Base-by-base conservation (phyloP, 2,888 invertebrate species). In the Allygus modestus region DNA sequence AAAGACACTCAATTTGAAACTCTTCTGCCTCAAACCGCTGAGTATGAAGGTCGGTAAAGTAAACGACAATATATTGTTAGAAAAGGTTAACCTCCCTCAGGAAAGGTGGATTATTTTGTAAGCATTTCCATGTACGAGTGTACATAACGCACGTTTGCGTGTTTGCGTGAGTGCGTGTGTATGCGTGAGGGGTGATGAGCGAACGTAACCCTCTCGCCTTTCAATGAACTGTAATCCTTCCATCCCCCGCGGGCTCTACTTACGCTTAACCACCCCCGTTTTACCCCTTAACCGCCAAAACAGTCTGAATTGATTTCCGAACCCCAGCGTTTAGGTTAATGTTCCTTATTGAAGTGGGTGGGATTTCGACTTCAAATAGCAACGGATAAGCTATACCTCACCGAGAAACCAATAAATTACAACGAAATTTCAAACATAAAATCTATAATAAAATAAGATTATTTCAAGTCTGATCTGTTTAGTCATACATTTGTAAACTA, bases 281-380 rank as follows among this genome's bases (percentile, higher is more conserved):
- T n/a, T 7, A 20, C 73, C 73, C 73, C 11, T 73, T 7, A 37
- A 41, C 73, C 43, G 43, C 1, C 43, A 73, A 73, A 73, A 73
- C 73, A 73, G 41, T 73, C 73, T 41, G 41, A 73, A 73, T 73
- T 73, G 73, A 73, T 73, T 73, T 73, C 73, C 43, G 43, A 73
- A 43, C 23, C 73, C 73, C 43, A 5, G 31, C 33, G 17, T 69
- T 69, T 69, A 69, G 69, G 69, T 15, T 69, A 69, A 69, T 69
- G 69, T 31, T 33, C 33, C 69, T 33, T 33, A 31, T 31, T 69
- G 58, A 58, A 23, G 58, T 58, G 58, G 58, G 23, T 37, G 20
- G 51, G 37, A 37, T 37, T 37, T 37, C 37, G 37, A 37, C 37
- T 37, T 37, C 37, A 7, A n/a, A 37, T 37, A 37, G 58, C 46